Base-by-base conservation (phyloP, 2,797 vertebrate genomes). In the Champsocephalus esox region DNA sequence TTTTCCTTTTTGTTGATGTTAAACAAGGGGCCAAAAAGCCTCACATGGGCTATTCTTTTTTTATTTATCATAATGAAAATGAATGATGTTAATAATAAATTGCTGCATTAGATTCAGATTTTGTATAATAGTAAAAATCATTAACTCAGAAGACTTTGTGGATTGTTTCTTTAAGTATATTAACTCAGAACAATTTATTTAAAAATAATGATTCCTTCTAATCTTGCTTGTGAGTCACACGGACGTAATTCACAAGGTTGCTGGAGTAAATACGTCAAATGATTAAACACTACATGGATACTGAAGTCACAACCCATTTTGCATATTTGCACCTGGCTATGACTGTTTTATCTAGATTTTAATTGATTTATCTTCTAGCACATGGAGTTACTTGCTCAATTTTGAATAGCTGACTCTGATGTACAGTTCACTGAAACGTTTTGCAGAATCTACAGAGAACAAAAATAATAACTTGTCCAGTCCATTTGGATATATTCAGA, bases 261-360 rank as follows among this genome's bases (percentile, higher is more conserved):
- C 14, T 59, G 9, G 61, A 45, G 12, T 54, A 28, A 54, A 63
- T 49, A 6, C 3, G 9, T 63, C 12, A 41, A 51, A 38, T 59
- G 1, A 65, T 44, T 56, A 13, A 0, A 52, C 79, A 65, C 80
- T 21, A 10, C n/a, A 50, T 19, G 59, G n/a, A 57, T 58, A 72
- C 24, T 77, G 14, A 75, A 66, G 12, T 66, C 6, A 28, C 32
- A 70, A 58, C 16, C 34, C 3, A 48, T 72, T 84, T 87, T 73
- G 84, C 83, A 69, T 45, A 72, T 89, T 92, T 92, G 92, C 91
- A 90, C 89, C 73, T 44, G 13, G 43, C 83, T 21, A 7, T n/a
- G 87, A 93, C 87, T 89, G 89, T 92, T 82, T 73, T 65, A 69
- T 32, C 77, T 48, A 13, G 1, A 52, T 34, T 50, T 34, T 7